These are phyloP conservation scores for Argopecten irradians DNA, from an alignment of 1,140 invertebrate genomes.

Conservation along the genomic window DNA sequence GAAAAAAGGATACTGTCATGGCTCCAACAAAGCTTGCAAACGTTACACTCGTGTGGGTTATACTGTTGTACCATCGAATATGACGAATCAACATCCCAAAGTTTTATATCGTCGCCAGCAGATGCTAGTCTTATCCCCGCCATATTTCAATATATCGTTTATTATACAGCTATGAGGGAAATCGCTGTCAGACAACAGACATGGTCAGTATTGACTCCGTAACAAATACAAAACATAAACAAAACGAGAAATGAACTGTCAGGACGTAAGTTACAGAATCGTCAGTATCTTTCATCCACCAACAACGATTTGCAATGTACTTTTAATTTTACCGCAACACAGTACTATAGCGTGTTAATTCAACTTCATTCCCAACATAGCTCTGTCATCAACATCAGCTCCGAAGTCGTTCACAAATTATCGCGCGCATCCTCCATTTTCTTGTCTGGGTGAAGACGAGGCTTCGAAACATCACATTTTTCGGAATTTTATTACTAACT, in stretches of 20 bases:
- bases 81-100: slow-evolving; percentile 66
- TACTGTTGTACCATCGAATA: slow-evolving; percentile 67
- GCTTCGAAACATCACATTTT: neutral
- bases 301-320: neutral
- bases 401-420: neutral
- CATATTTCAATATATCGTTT: slow-evolving; percentile 36
- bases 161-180: neutral
- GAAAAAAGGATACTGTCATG: slow-evolving; percentile 70
- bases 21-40: slow-evolving; percentile 69
- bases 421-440: slow-evolving; percentile 4
- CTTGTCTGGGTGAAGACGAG: neutral
- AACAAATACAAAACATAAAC: neutral
- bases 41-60: slow-evolving; percentile 68
- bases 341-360: neutral
- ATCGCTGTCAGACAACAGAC: neutral
- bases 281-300: neutral
- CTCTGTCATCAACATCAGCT: neutral
- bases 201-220: neutral
- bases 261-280: neutral
- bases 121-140: slow-evolving; percentile 63
- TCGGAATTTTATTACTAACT: neutral
- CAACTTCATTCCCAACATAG: neutral
- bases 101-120: slow-evolving; percentile 72
- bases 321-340: neutral
- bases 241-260: neutral